Conservation (phyloP, 2,797 vertebrate species). For the Peromyscus melanophrys region DNA sequence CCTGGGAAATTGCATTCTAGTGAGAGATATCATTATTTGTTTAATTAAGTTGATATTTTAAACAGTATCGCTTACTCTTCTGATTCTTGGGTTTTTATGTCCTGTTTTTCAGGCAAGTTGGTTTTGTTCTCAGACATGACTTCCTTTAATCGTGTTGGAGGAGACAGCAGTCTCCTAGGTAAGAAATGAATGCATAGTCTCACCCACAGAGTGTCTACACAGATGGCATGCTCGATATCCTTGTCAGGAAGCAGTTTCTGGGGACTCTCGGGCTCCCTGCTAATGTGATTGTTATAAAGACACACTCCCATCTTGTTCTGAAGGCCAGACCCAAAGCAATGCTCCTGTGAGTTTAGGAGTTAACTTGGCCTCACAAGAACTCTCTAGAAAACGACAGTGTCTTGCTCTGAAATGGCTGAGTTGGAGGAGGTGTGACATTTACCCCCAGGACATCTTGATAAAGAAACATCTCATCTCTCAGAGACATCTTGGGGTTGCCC, state of each 20-base stretch:
- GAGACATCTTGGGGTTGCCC: background rate
- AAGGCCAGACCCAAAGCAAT: background rate
- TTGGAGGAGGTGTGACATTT: background rate
- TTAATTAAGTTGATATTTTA: background rate
- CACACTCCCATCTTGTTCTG: background rate
- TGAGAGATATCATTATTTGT: background rate
- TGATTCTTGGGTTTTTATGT: background rate
- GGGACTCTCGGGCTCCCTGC: background rate
- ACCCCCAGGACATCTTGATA: background rate
- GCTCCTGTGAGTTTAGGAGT: accelerated
- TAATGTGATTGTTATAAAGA: background rate
- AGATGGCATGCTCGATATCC: background rate
- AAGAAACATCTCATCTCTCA: background rate
- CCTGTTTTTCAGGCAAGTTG: background rate
- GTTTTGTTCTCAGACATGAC: background rate
- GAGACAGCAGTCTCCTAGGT: background rate
- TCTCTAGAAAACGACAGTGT: background rate
- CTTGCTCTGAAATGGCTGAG: background rate
- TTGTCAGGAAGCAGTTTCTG: background rate
- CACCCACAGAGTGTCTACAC: background rate
- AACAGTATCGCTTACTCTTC: background rate
- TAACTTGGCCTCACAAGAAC: background rate
- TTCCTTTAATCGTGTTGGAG: background rate
- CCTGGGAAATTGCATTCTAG: background rate
- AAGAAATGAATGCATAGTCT: background rate